phyloP scores from a whole-genome alignment of 2,888 invertebrate genomes.

The Trachelus troglodyta region DNA sequence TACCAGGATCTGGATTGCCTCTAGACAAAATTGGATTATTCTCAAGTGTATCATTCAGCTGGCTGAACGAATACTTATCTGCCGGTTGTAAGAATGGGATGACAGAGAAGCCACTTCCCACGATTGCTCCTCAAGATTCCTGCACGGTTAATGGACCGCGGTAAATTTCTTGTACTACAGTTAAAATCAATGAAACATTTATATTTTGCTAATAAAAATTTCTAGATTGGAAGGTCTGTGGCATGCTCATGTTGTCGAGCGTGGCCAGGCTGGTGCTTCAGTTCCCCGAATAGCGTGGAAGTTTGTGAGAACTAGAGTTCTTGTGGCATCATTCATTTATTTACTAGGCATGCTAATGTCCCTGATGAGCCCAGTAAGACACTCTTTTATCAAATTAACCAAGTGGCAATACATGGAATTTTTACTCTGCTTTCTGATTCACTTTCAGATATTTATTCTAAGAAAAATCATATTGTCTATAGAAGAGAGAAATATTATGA shows the following conservation, averaged over 20 bases:
- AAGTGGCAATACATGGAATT: no score
- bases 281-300: constrained; percentile 65
- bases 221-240: constrained; percentile 66
- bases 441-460: constrained; percentile 33
- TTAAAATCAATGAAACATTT: constrained; percentile 1
- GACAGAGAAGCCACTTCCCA: constrained; percentile 60
- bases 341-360: constrained; percentile 64
- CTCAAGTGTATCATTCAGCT: constrained; percentile 68
- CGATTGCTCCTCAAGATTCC: constrained; percentile 64
- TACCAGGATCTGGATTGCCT: constrained; percentile 44
- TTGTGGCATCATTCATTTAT: constrained; percentile 64
- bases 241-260: constrained; percentile 65
- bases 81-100: constrained; percentile 66
- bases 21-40: constrained; percentile 67
- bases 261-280: constrained; percentile 65
- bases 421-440: neutral
- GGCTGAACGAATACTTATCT: constrained; percentile 68
- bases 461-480: constrained; percentile 36
- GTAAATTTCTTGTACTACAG: constrained; percentile 42
- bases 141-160: constrained; percentile 67
- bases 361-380: constrained; percentile 68
- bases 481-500: constrained; percentile 29
- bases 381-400: neutral
- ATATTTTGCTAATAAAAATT: constrained; percentile 26
- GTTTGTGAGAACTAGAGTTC: constrained; percentile 65